Conservation (phyloP, 1,140 invertebrate genomes). For the Saccostrea echinata region DNA sequence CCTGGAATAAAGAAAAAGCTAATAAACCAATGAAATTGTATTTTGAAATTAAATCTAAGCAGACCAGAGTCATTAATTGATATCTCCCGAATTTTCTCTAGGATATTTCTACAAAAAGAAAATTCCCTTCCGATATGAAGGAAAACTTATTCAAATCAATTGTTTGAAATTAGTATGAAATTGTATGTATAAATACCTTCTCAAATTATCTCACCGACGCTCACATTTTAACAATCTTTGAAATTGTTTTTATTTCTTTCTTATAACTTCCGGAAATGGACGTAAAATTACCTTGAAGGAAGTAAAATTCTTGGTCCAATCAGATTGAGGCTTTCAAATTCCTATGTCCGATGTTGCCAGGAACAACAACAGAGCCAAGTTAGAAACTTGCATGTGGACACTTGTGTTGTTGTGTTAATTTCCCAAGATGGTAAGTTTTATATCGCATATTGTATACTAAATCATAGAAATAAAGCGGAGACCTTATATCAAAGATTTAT, state of each 20-base stretch:
- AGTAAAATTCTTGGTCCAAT: neutral
- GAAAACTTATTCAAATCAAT: no score
- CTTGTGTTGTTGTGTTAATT: neutral
- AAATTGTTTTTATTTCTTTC: neutral
- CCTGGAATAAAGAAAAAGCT: no score
- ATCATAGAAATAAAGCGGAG: no score
- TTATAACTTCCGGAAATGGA: neutral
- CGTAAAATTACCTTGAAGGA: neutral
- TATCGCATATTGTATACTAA: neutral
- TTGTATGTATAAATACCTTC: neutral
- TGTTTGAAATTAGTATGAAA: no score
- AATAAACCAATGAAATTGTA: no score
- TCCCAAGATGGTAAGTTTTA: slow-evolving; percentile 13
- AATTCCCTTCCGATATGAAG: no score
- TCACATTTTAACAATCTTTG: neutral
- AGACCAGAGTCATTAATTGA: no score
- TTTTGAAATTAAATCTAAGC: no score
- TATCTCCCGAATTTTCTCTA: no score
- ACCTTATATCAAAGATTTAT: no score
- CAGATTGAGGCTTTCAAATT: neutral
- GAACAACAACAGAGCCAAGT: slow-evolving; percentile 26
- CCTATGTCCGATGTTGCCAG: slow-evolving; percentile 13
- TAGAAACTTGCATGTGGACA: slow-evolving; percentile 30
- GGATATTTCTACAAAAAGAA: no score
- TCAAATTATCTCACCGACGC: neutral